Percentiles rank a stretch among this genome's conserved stretches.
Evolutionary conservation across 2,797 vertebrate species (phyloP).

Genomic region (Gila robusta): DNA sequence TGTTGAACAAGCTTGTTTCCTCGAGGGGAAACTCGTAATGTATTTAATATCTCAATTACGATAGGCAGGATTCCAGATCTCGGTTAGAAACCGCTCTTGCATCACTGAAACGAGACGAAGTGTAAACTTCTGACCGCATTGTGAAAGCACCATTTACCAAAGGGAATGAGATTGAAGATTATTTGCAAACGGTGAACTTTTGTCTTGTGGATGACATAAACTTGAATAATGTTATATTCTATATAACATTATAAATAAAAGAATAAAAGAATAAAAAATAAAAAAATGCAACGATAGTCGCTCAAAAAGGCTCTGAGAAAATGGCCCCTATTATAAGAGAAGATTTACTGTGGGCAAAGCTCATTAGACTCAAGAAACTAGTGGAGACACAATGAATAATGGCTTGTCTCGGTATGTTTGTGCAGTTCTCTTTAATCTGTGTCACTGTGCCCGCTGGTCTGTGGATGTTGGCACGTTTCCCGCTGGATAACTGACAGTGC

Average conservation of each 20-base stretch:
- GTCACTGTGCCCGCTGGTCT: conserved; percentile 56
- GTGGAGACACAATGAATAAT: conserved; percentile 67
- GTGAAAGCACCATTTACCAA: conserved; percentile 71
- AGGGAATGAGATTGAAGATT: conserved; percentile 54
- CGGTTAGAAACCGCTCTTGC: conserved; percentile 59
- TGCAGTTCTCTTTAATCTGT: conserved; percentile 67
- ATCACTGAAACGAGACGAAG: conserved; percentile 69
- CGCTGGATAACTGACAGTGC: conserved; percentile 23
- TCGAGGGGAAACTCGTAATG: conserved; percentile 17
- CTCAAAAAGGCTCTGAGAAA: conserved; percentile 1
- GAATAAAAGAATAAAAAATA: no score
- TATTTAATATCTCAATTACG: conserved; percentile 47
- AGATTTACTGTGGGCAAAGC: conserved; percentile 28
- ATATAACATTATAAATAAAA: no score
- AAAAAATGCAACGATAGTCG: neutral
- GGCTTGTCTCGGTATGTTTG: conserved; percentile 67
- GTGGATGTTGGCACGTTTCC: conserved; percentile 45
- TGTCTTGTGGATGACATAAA: neutral
- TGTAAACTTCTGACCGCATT: conserved; percentile 74
- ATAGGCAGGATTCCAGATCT: conserved; percentile 66
- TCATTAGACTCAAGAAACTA: conserved; percentile 56
- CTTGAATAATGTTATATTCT: no score
- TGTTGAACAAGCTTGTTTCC: neutral
- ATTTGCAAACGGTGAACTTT: conserved; percentile 37
- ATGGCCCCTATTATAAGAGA: neutral